Evolutionary conservation across 30 jellyfish, hydroid and myxozoan genomes (phyloP).

Genomic region (Clytia hemisphaerica): DNA sequence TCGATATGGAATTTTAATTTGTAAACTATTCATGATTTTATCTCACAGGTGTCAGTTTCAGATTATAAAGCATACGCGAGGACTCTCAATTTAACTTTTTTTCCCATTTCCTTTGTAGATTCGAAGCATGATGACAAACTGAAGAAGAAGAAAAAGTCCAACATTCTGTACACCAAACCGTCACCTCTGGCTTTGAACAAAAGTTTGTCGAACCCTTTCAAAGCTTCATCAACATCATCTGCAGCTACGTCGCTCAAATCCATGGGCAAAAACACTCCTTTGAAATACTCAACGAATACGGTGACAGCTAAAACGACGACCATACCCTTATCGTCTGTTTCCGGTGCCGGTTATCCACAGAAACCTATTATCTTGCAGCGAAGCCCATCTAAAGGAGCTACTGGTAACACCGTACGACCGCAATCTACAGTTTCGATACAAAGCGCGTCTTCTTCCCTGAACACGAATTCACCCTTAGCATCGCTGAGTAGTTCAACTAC

Average conservation of each 20-base stretch:
- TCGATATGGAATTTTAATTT: too few species aligned
- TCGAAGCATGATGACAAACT: conserved; percentile 45
- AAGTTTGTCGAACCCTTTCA: conserved; percentile 24
- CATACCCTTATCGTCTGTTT: conserved; percentile 33
- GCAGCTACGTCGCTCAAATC: conserved; percentile 53
- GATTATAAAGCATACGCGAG: neutral
- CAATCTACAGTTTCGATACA: too few species aligned
- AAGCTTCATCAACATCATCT: conserved; percentile 27
- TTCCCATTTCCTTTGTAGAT: conserved; percentile 25
- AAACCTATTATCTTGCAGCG: conserved; percentile 81
- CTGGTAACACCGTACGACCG: conserved; percentile 11
- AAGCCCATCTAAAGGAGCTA: conserved; percentile 40
- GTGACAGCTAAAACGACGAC: conserved; percentile 23
- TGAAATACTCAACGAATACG: conserved; percentile 19
- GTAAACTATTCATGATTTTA: too few species aligned
- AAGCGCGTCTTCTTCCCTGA: neutral
- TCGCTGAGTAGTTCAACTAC: neutral
- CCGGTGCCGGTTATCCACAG: conserved; percentile 31
- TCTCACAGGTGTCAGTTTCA: too few species aligned
- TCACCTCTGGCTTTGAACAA: conserved; percentile 24
- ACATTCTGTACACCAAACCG: conserved; percentile 21
- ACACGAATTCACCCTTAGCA: neutral
- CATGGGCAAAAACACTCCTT: conserved; percentile 22
- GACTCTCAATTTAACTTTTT: neutral
- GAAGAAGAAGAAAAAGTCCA: conserved; percentile 61